Base-by-base conservation (phyloP, 2,113 vertebrate genomes). In the Brienomyrus brachyistius region DNA sequence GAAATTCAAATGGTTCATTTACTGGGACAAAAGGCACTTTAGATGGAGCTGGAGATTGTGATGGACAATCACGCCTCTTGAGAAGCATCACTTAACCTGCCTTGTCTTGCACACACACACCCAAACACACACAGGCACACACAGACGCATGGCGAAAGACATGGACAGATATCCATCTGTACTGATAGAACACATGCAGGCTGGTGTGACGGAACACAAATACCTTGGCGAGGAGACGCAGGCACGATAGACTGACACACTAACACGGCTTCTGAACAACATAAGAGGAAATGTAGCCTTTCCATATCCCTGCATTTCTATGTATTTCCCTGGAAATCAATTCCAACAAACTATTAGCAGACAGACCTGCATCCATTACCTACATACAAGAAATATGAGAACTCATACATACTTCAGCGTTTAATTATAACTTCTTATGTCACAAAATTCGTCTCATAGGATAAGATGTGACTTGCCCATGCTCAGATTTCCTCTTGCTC, bases 51-150 rank as follows among this genome's bases (percentile, higher is more conserved):
- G 15, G 48, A 54, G 84, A 52, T 52, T 7, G 10, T 54, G 84
- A 86, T 31, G 84, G 47, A 52, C 47, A 52, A 45, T 86, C 43
- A 52, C 13, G 23, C 47, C 82, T 50, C 82, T 45, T 85, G 74
- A 35, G 35, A 80, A 50, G 47, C n/a, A 43, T 85, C 43, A 27
- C 40, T 85, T 45, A 90, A 90, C 90, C 86, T 91, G 91, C 91
- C 92, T 91, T 92, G 94, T 91, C 93, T 89, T 51, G 51, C 48
- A 87, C 92, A 90, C 92, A 90, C 92, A 91, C 91, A 93, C 93
- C 10, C 82, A 84, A 2, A 93, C 27, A 19, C 45, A 77, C 23
- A 74, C 21, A 48, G 2, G 45, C 59, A 48, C 9, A 48, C 19
- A 48, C 66, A 77, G n/a, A 31, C 62, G 31, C 62, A 70, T 70